Percentiles rank a stretch among this genome's conserved stretches.
Conservation (phyloP, 2,888 invertebrate genomes). For the Trichogramma dendrolimi region DNA sequence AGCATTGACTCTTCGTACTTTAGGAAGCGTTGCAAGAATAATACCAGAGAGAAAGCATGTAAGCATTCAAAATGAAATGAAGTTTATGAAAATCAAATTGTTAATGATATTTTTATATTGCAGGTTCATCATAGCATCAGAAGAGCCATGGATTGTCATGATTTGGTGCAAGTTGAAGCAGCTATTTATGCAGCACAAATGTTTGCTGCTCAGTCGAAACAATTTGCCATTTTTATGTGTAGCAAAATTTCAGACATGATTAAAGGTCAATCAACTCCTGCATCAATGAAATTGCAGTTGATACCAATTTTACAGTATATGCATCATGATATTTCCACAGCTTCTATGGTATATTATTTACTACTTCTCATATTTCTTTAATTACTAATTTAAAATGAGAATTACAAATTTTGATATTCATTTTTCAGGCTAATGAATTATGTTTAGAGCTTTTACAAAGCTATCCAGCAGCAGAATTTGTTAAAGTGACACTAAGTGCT, state of each 20-base stretch:
- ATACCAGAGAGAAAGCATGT: conserved; percentile 86
- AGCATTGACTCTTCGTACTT: conserved; percentile 80
- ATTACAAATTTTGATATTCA: conserved; percentile 9
- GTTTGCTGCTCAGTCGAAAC: conserved; percentile 90
- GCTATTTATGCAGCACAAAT: conserved; percentile 92
- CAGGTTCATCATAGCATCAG: conserved; percentile 88
- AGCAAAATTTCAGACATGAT: conserved; percentile 95
- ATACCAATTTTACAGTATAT: conserved; percentile 90
- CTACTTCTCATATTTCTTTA: background rate
- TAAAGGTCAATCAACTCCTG: conserved; percentile 85
- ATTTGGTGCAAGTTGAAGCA: conserved; percentile 92
- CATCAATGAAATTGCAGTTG: conserved; percentile 84
- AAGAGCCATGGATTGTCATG: conserved; percentile 87
- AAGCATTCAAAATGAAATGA: conserved; percentile 4
- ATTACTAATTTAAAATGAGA: conserved; percentile 5
- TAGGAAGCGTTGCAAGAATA: conserved; percentile 89
- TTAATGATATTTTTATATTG: conserved; percentile 10
- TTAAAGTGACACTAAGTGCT: conserved; percentile 77
- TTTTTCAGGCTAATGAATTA: conserved; percentile 63
- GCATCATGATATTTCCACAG: conserved; percentile 78
- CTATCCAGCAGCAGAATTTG: conserved; percentile 77
- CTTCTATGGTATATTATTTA: conserved; percentile 60
- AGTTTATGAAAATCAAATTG: background rate
- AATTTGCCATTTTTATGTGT: conserved; percentile 95
- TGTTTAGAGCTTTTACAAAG: conserved; percentile 71